Percentiles rank a stretch among this genome's conserved stretches.
These are phyloP conservation scores for Perithous albicinctus DNA, from an alignment of 2,888 invertebrate species.

Conservation along the genomic window DNA sequence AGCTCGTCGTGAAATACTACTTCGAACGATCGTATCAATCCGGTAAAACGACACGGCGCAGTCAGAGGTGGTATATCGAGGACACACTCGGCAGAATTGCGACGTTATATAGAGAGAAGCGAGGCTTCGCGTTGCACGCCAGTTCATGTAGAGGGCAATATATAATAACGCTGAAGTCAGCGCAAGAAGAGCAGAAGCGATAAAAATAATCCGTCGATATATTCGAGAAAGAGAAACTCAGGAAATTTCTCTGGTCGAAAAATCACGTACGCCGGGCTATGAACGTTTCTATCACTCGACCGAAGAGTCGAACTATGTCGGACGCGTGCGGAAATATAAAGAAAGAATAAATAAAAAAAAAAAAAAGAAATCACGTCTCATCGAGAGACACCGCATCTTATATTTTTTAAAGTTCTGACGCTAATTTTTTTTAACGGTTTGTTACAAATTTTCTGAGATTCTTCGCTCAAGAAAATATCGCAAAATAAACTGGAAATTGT, in stretches of 20 bases:
- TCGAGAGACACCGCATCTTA: constrained; percentile 35
- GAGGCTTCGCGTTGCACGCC: constrained; percentile 10
- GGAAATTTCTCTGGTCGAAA: constrained; percentile 41
- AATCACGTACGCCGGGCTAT: constrained; percentile 45
- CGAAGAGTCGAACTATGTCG: not conserved
- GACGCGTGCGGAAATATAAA: not conserved
- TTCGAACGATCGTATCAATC: constrained; percentile 56
- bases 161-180: constrained; percentile 66
- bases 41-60: constrained; percentile 54
- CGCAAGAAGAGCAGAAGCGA: constrained; percentile 46
- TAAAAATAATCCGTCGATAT: constrained; percentile 65
- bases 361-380: constrained; percentile 21
- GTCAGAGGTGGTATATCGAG: not conserved
- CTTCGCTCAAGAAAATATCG: no score
- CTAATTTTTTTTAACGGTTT: no score
- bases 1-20: constrained; percentile 56
- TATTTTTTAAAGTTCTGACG: no score
- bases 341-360: not conserved
- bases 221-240: constrained; percentile 48
- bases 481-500: no score
- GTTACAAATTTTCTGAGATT: no score
- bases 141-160: constrained; percentile 35
- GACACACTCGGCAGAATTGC: constrained; percentile 27
- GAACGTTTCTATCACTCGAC: constrained; percentile 20
- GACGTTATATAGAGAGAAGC: constrained; percentile 34